Evolutionary conservation across 2,797 vertebrate genomes (phyloP), one percentile per base, ranked within the genome.

Genomic region (Syngnathus rostellatus): DNA sequence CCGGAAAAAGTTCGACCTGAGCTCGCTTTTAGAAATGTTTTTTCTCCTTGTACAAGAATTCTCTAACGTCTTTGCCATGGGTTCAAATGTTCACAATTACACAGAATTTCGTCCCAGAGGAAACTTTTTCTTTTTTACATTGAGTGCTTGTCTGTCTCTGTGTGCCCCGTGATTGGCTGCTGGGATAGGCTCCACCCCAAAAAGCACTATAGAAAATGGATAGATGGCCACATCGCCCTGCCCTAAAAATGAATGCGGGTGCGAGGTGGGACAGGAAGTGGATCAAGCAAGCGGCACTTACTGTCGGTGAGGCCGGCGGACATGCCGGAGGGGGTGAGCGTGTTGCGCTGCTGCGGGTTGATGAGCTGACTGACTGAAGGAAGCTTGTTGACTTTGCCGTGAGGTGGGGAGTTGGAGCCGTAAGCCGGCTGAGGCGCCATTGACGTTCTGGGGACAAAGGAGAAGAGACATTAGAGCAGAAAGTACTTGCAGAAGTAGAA

Each of bases 301-400:
- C 96, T 94, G 92, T 96, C 97, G 75, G 92, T 90, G 86, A 99
- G 94, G 85, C 93, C 92, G 73, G 93, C 94, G 0, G 93, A 86
- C 86, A 99, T 95, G 85, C 92, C 85, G 78, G 95, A 96, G 2
- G 95, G 97, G 64, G 96, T 97, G 83, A 99, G 93, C 14, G 93
- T 90, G 64, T 95, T 98, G 77, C 96, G 94, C 88, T 98, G 97
- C 84, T 99, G 97, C 17, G 95, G 96, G 89, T 98, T 99, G 85
- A 99, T 99, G 54, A 99, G 93, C 86, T 99, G 97, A 86, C 97
- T 99, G 90, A 99, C 97, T 0, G 97, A 99, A 23, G 97, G 97
- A 71, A 99, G 90, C 86, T 99, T 99, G 93, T 98, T 98, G 90
- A 98, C 91, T 83, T 99, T 99, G 81, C 91, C 89, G 39, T 97